These are phyloP conservation scores for Brachionus plicatilis DNA, from an alignment of 1,140 invertebrate genomes.

Conservation along the genomic window DNA sequence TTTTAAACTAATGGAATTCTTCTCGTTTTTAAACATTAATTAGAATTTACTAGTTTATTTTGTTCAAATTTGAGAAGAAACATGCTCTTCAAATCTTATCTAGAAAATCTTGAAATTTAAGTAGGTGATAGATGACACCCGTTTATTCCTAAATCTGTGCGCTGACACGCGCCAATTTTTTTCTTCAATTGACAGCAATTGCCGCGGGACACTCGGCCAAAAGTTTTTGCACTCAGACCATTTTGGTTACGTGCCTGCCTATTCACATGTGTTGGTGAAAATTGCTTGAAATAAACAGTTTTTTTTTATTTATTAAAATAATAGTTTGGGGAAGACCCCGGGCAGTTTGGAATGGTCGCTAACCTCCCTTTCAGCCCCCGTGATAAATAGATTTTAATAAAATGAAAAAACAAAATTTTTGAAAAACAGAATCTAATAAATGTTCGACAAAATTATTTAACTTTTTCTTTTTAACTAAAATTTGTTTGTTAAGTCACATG, in stretches of 20 bases:
- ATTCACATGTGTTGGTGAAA: neutral
- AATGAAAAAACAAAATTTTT: too few relatives aligned
- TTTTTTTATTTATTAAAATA: too few relatives aligned
- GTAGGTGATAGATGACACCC: slow-evolving; percentile 1
- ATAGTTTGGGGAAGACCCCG: too few relatives aligned
- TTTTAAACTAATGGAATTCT: neutral
- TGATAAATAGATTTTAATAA: too few relatives aligned
- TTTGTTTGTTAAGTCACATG: too few relatives aligned
- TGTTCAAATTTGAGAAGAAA: neutral
- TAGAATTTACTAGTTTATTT: neutral
- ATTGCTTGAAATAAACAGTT: neutral
- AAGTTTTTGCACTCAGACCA: neutral
- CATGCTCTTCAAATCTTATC: neutral
- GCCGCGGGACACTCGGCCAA: neutral
- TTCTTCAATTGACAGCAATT: neutral
- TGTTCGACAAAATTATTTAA: too few relatives aligned
- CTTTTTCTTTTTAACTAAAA: too few relatives aligned
- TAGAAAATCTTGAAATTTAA: neutral
- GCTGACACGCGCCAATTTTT: neutral
- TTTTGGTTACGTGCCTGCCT: neutral
- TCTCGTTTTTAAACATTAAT: neutral
- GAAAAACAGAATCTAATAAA: too few relatives aligned
- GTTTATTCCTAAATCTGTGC: neutral
- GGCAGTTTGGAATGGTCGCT: too few relatives aligned
- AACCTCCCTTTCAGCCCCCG: too few relatives aligned